Percentiles rank a stretch among this genome's conserved stretches.
Conservation (phyloP, 2,113 vertebrate species). For the Empidonax traillii region DNA sequence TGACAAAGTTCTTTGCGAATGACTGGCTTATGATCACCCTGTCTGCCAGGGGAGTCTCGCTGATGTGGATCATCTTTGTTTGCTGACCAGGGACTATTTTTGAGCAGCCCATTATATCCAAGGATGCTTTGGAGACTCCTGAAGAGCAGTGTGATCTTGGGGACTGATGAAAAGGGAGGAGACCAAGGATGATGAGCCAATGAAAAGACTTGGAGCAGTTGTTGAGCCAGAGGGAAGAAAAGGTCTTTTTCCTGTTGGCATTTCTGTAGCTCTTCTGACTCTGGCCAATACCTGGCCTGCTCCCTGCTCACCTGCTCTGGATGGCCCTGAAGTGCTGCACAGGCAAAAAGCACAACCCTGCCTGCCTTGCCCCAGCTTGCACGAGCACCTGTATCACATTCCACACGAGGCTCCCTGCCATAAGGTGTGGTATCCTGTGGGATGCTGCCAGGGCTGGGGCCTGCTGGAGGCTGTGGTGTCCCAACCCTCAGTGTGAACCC, state of each 20-base stretch:
- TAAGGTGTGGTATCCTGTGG: neutral
- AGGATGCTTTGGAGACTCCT: neutral
- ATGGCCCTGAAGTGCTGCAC: fast-evolving
- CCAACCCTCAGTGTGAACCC: neutral
- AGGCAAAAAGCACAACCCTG: neutral
- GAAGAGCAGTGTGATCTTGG: neutral
- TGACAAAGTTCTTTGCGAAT: neutral
- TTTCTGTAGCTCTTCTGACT: neutral
- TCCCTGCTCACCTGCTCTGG: neutral
- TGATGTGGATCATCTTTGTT: neutral
- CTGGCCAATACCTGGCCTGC: neutral
- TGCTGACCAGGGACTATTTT: neutral
- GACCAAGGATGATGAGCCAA: neutral
- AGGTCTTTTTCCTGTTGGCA: neutral
- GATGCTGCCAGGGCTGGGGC: neutral
- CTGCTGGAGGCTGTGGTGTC: neutral
- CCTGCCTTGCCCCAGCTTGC: fast-evolving
- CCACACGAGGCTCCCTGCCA: neutral
- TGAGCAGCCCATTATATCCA: neutral
- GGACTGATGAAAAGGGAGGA: neutral
- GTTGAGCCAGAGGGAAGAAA: neutral
- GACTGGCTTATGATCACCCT: neutral
- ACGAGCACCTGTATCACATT: neutral
- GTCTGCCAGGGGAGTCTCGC: too few species aligned
- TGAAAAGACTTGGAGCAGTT: neutral